These are phyloP conservation scores for Hydrozoanthus tunicans DNA, from an alignment of 64 coral and sea anemone species.

Conservation along the genomic window DNA sequence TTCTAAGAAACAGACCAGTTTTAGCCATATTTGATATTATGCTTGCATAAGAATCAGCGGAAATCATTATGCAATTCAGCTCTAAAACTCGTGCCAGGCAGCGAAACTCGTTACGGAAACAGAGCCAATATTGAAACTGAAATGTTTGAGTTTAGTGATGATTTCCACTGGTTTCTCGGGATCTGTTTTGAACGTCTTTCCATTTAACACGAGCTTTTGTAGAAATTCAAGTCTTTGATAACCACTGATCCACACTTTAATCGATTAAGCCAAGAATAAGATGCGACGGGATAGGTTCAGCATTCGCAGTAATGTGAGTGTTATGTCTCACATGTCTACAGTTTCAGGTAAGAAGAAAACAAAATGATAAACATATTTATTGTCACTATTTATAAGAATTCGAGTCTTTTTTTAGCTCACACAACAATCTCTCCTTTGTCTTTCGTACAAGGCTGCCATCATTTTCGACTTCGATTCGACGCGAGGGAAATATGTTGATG, in stretches of 20 bases:
- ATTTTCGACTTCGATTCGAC: too few relatives aligned
- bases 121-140: conserved; percentile 7
- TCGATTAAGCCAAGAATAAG: background rate
- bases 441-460: too few relatives aligned
- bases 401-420: too few relatives aligned
- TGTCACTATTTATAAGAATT: background rate
- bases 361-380: too few relatives aligned
- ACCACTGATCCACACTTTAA: too few relatives aligned
- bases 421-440: too few relatives aligned
- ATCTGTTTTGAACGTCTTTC: too few relatives aligned
- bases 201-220: too few relatives aligned
- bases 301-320: conserved; percentile 1
- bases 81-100: background rate
- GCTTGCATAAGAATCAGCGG: background rate
- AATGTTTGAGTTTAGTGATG: background rate
- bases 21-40: conserved; percentile 9
- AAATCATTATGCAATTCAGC: conserved; percentile 19
- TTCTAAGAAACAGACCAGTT: too few relatives aligned
- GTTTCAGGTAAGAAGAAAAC: background rate
- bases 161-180: too few relatives aligned
- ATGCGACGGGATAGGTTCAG: conserved; percentile 28
- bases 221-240: too few relatives aligned
- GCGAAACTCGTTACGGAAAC: background rate
- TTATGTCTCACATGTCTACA: background rate
- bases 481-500: too few relatives aligned